Conservation (phyloP, 2,113 vertebrate genomes). For the Cavia aperea region DNA sequence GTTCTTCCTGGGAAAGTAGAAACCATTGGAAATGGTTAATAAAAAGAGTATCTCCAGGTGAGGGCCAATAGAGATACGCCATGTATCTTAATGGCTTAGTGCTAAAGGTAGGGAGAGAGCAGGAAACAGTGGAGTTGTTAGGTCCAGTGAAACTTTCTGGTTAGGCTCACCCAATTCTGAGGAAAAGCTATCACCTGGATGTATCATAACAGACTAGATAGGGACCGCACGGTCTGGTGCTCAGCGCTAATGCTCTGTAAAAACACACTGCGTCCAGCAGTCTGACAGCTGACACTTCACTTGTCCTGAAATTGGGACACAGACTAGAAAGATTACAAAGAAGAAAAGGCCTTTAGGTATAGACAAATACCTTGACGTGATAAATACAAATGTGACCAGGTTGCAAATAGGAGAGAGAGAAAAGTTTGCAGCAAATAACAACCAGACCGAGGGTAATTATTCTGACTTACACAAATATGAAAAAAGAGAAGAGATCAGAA, state of each 20-base stretch:
- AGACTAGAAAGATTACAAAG: not conserved
- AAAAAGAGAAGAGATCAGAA: not conserved
- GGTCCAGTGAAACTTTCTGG: slow-evolving; percentile 55
- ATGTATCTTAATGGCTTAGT: not conserved
- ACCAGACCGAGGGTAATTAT: not conserved
- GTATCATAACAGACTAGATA: slow-evolving; percentile 18
- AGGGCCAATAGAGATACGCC: not conserved
- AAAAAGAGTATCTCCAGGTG: not conserved
- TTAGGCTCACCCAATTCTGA: slow-evolving; percentile 18
- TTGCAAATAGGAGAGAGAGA: not conserved
- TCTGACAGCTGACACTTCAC: slow-evolving; percentile 29
- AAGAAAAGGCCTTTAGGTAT: not conserved
- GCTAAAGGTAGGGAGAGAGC: not conserved
- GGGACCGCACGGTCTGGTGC: slow-evolving; percentile 39
- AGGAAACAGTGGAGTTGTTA: slow-evolving; percentile 32
- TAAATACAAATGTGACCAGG: not conserved
- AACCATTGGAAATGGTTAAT: not conserved
- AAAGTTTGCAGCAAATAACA: not conserved
- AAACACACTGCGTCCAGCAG: slow-evolving; percentile 45
- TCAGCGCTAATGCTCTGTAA: slow-evolving; percentile 55
- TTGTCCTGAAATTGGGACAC: slow-evolving; percentile 21
- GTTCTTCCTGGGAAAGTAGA: not conserved
- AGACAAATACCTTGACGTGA: not conserved
- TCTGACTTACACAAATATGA: not conserved
- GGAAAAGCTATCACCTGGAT: slow-evolving; percentile 47